Percentiles rank a stretch among this genome's conserved stretches.
Evolutionary conservation across 2,888 invertebrate species (phyloP).

Genomic region (Zhengitettix transpicula): DNA sequence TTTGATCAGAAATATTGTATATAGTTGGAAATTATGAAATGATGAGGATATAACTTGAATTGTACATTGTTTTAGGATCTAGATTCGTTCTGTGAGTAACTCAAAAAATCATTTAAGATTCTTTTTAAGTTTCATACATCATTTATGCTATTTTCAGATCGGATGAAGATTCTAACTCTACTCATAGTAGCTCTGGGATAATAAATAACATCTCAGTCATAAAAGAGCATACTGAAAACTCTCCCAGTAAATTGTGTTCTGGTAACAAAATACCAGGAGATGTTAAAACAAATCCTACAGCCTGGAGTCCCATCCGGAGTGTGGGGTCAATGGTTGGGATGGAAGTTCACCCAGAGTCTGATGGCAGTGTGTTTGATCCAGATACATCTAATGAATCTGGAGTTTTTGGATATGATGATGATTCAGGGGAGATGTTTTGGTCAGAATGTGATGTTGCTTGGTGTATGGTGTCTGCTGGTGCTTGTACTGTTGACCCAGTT

Average conservation of each 20-base stretch:
- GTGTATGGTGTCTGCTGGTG: slow-evolving; percentile 67
- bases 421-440: slow-evolving; percentile 47
- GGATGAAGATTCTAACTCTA: slow-evolving; percentile 4
- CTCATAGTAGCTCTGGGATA: slow-evolving; percentile 34
- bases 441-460: slow-evolving; percentile 66
- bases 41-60: too few relatives aligned
- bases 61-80: too few relatives aligned
- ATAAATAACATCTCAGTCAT: slow-evolving; percentile 4
- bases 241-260: background rate
- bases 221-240: slow-evolving; percentile 9
- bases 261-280: background rate
- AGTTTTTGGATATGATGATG: slow-evolving; percentile 63
- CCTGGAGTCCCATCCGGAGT: slow-evolving; percentile 78
- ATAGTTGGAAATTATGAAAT: too few relatives aligned
- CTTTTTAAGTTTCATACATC: background rate
- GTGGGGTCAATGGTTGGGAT: slow-evolving; percentile 55
- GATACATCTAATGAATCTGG: slow-evolving; percentile 53
- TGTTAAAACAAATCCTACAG: slow-evolving; percentile 27
- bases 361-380: slow-evolving; percentile 63
- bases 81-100: too few relatives aligned
- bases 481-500: slow-evolving; percentile 54
- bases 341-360: slow-evolving; percentile 54
- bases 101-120: background rate
- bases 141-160: background rate
- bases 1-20: background rate